Base-by-base conservation (phyloP, 2,888 invertebrate genomes). In the Drosophila borealis region DNA sequence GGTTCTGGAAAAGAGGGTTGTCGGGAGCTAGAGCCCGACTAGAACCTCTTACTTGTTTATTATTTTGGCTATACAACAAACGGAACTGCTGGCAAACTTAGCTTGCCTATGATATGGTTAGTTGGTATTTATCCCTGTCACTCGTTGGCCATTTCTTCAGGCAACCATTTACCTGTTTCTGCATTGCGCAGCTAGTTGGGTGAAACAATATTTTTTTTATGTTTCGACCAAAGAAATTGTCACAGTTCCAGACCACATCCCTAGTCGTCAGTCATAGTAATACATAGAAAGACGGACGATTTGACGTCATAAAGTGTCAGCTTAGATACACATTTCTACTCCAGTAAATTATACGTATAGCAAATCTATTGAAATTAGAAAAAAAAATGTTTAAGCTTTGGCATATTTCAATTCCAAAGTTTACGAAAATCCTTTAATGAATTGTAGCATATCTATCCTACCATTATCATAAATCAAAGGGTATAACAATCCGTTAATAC, bases 151-250 rank as follows among this genome's bases (percentile, higher is more conserved):
- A 25, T 1, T 25, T 25, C 6, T 1, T 21, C 25, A 25, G 6
- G 29, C 51, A 42, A 46, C n/a, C n/a, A n/a, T 41, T 37, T 14
- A 4, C 6, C 25, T 25, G 1, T 25, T 4, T 25, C 53, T 70
- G 67, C 67, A 57, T 53, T 62, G 67, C 71, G 44, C 67, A 75
- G 74, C 74, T 81, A 81, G 81, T 83, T 79, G 73, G 74, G 83
- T 79, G 87, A 81, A 68, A 81, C 80, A 86, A 83, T 84, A 87
- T 87, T 83, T 84, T 87, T 84, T 80, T 84, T 84, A 80, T 87
- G 87, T 63, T 68, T 49, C 17, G 48, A 33, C 55, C 19, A 11
- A 41, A 42, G 50, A 25, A 45, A 55, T 44, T 46, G 34, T 41
- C 53, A 37, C 53, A 61, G 37, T 51, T 44, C 41, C 21, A 21